phyloP scores from a whole-genome alignment of 1,140 invertebrate species.

The Apis florea region DNA sequence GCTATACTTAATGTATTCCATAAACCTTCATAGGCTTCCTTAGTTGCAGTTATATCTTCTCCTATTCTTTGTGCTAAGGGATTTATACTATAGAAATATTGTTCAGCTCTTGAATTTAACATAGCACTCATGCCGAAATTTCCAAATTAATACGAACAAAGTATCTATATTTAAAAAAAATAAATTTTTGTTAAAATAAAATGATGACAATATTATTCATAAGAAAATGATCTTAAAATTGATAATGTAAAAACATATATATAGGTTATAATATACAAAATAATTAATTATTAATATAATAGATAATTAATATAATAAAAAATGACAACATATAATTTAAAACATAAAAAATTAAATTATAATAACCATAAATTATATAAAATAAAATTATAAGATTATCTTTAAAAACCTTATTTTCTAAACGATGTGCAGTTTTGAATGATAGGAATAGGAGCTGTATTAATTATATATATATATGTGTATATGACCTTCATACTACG shows the following conservation, averaged over 20 bases:
- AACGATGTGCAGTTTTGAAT: background rate
- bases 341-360: background rate
- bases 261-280: slow-evolving; percentile 20
- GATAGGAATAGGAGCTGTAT: background rate
- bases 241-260: background rate
- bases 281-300: background rate
- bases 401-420: background rate
- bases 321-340: background rate
- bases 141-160: background rate
- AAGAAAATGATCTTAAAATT: background rate
- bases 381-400: background rate
- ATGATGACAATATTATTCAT: background rate
- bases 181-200: background rate
- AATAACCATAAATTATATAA: background rate
- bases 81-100: slow-evolving; percentile 87
- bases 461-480: no score
- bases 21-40: slow-evolving; percentile 85
- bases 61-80: slow-evolving; percentile 85
- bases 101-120: slow-evolving; percentile 80
- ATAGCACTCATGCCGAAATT: slow-evolving; percentile 59
- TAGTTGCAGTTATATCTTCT: slow-evolving; percentile 85
- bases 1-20: slow-evolving; percentile 85
- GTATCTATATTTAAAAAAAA: slow-evolving; percentile 21
- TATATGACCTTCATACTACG: background rate
- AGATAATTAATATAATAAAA: background rate